Evolutionary conservation across 2,797 vertebrate species (phyloP).

Genomic region (Carapus acus): DNA sequence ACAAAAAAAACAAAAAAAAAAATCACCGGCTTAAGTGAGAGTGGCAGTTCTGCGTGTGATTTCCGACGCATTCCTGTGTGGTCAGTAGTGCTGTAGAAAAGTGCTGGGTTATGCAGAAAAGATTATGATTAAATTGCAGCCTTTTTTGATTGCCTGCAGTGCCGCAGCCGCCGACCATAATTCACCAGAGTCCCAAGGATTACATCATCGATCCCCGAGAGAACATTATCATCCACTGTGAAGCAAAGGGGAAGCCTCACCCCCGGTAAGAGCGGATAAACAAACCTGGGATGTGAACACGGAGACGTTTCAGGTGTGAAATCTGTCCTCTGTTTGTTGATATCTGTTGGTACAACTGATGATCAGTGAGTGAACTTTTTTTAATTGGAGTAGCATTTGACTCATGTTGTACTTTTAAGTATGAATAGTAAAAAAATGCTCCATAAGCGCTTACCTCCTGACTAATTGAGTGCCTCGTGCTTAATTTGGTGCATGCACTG

Average conservation of each 20-base stretch:
- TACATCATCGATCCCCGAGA: conserved; percentile 96
- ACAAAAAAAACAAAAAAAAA: too few relatives aligned
- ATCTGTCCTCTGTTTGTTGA: conserved; percentile 1
- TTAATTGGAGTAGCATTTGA: too few relatives aligned
- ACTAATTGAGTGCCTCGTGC: too few relatives aligned
- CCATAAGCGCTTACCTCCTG: too few relatives aligned
- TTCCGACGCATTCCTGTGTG: conserved; percentile 37
- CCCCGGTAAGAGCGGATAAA: conserved; percentile 77
- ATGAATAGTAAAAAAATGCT: too few relatives aligned
- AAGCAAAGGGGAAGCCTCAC: conserved; percentile 94
- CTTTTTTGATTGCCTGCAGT: conserved; percentile 72
- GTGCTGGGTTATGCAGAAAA: conserved; percentile 44
- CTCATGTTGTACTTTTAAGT: too few relatives aligned
- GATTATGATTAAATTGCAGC: conserved; percentile 44
- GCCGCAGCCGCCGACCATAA: conserved; percentile 94
- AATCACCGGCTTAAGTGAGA: conserved; percentile 18
- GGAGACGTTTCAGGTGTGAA: conserved; percentile 6
- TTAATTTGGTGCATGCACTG: too few relatives aligned
- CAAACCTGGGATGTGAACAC: neutral
- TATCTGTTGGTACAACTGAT: too few relatives aligned
- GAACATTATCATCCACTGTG: conserved; percentile 92
- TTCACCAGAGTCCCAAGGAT: conserved; percentile 91
- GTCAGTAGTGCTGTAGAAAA: conserved; percentile 37
- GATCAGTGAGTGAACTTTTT: too few relatives aligned
- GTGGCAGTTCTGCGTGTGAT: conserved; percentile 41